phyloP scores from a whole-genome alignment of 2,797 vertebrate species.

The Phyllotis vaccarum region DNA sequence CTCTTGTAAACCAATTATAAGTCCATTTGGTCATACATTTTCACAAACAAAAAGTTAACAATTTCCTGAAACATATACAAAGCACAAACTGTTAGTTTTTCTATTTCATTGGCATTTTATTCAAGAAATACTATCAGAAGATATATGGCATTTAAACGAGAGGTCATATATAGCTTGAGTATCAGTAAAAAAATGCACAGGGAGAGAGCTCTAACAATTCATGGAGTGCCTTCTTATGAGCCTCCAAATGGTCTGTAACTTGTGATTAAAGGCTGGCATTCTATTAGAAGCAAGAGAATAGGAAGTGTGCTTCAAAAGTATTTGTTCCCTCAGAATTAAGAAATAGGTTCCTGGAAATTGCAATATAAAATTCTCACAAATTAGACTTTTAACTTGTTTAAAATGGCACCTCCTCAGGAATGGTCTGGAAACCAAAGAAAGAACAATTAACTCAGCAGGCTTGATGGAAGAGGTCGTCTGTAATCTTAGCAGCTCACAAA shows the following conservation, averaged over 20 bases:
- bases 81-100: conserved; percentile 14
- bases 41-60: conserved; percentile 8
- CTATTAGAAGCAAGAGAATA: not conserved
- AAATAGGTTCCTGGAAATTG: not conserved
- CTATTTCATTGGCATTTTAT: not conserved
- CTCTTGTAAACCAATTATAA: conserved; percentile 29
- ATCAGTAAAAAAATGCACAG: not conserved
- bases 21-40: not conserved
- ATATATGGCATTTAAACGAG: not conserved
- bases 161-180: not conserved
- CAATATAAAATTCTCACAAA: not conserved
- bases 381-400: not conserved
- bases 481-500: not conserved
- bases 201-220: not conserved
- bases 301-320: not conserved
- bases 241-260: not conserved
- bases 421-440: not conserved
- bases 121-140: conserved; percentile 1
- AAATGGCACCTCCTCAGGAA: not conserved
- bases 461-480: not conserved
- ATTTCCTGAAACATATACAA: conserved; percentile 28
- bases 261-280: not conserved
- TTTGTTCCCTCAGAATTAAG: not conserved
- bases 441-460: not conserved
- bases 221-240: not conserved